phyloP scores from a whole-genome alignment of 1,140 invertebrate genomes.

The Pachypsylla venusta region DNA sequence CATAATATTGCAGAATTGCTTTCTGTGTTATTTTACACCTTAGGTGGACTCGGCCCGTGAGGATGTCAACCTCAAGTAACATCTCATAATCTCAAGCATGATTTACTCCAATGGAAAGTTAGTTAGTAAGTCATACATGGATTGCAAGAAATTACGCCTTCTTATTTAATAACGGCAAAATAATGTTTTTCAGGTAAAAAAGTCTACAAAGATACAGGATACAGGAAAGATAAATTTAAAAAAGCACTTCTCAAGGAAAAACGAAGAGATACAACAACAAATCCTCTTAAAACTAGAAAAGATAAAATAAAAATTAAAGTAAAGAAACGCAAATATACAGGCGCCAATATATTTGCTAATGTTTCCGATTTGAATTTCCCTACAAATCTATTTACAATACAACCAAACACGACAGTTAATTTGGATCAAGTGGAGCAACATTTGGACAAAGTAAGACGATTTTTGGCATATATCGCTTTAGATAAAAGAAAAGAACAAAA shows the following conservation, averaged over 20 bases:
- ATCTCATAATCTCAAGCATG: too few species aligned
- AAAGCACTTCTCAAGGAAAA: not conserved
- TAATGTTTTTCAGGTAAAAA: slow-evolving; percentile 10
- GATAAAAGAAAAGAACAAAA: not conserved
- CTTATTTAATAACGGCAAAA: slow-evolving; percentile 50
- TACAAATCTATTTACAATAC: not conserved
- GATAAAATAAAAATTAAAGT: not conserved
- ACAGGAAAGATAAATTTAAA: not conserved
- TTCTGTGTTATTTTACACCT: too few species aligned
- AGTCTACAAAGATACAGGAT: not conserved
- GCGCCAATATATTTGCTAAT: not conserved
- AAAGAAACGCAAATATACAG: not conserved
- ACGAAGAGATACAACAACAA: not conserved
- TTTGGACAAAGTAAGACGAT: not conserved
- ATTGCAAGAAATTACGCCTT: too few species aligned
- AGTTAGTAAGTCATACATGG: too few species aligned
- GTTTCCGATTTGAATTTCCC: not conserved
- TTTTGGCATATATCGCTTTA: not conserved
- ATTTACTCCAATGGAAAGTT: too few species aligned
- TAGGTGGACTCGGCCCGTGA: too few species aligned
- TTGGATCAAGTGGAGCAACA: not conserved
- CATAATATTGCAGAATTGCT: too few species aligned
- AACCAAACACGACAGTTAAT: not conserved
- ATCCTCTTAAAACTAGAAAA: not conserved
- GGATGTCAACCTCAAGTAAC: too few species aligned